Evolutionary conservation across 2,797 vertebrate species (phyloP).

Genomic region (Picus viridis): DNA sequence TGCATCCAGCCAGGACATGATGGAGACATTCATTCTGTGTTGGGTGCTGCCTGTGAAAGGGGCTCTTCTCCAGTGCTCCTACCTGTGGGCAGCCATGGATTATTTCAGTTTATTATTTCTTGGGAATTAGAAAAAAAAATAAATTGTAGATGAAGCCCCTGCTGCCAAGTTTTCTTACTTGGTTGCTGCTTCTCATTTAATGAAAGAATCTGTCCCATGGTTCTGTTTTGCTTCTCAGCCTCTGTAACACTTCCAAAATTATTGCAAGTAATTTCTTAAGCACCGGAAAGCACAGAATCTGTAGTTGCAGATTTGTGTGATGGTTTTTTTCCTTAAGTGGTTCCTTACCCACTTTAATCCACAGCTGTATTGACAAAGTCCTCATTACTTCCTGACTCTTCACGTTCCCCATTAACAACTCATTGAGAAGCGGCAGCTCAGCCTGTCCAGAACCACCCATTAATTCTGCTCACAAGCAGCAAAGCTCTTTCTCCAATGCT

Average conservation of each 20-base stretch:
- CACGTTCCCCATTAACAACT: slow-evolving; percentile 37
- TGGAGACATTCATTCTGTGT: not conserved
- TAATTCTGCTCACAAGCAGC: slow-evolving; percentile 40
- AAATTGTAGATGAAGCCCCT: not conserved
- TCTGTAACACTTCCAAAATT: slow-evolving; percentile 44
- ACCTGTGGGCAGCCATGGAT: accelerated
- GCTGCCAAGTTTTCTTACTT: not conserved
- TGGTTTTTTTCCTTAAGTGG: slow-evolving; percentile 37
- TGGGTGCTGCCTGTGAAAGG: not conserved
- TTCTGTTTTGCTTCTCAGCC: slow-evolving; percentile 39
- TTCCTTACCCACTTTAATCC: slow-evolving; percentile 52
- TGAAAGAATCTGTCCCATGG: not conserved
- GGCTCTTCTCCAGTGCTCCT: not conserved
- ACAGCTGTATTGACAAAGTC: slow-evolving; percentile 58
- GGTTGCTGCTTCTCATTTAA: not conserved
- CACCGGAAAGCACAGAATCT: slow-evolving; percentile 46
- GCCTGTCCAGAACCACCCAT: not conserved
- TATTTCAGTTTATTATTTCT: slow-evolving; percentile 18
- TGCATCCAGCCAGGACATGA: not conserved
- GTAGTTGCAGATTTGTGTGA: slow-evolving; percentile 46
- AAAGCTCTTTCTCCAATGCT: not conserved
- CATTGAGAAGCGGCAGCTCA: slow-evolving; percentile 29
- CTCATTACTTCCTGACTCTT: slow-evolving; percentile 54
- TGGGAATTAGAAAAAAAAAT: not conserved
- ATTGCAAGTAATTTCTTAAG: slow-evolving; percentile 56